Conservation (phyloP, 2,888 invertebrate genomes). For the Aromia moschata region DNA sequence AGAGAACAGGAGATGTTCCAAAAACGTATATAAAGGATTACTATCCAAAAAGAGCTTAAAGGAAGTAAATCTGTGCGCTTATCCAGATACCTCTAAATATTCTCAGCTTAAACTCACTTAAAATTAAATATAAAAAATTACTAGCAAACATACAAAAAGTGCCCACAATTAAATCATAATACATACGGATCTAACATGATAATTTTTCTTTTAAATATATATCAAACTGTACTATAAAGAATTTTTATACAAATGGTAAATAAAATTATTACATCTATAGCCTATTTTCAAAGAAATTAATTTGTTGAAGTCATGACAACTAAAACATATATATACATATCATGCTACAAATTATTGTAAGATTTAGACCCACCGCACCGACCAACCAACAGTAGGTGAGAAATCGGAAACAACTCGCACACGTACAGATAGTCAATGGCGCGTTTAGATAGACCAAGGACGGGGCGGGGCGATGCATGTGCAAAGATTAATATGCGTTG, state of each 20-base stretch:
- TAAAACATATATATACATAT: neutral
- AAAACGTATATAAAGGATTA: conserved; percentile 32
- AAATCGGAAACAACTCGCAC: too few species aligned
- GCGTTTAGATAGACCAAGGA: too few species aligned
- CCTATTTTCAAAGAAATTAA: conserved; percentile 6
- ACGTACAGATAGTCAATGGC: too few species aligned
- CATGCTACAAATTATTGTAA: too few species aligned
- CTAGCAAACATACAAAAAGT: conserved; percentile 22
- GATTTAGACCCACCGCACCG: too few species aligned
- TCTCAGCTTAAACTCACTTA: conserved; percentile 40
- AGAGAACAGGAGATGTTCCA: conserved; percentile 33
- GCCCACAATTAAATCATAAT: conserved; percentile 4
- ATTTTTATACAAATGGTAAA: conserved; percentile 24
- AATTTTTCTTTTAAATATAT: neutral
- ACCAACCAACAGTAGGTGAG: too few species aligned
- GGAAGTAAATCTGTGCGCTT: conserved; percentile 37
- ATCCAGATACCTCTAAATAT: conserved; percentile 32
- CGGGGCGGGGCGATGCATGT: too few species aligned
- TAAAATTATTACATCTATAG: conserved; percentile 13
- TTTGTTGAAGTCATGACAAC: conserved; percentile 19
- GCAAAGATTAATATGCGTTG: too few species aligned
- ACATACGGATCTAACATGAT: conserved; percentile 5
- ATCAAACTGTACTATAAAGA: conserved; percentile 6
- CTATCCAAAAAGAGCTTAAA: conserved; percentile 23
- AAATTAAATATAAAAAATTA: conserved; percentile 29